These are phyloP conservation scores for Eupristina koningsbergeri DNA, from an alignment of 1,140 invertebrate species.

Conservation along the genomic window DNA sequence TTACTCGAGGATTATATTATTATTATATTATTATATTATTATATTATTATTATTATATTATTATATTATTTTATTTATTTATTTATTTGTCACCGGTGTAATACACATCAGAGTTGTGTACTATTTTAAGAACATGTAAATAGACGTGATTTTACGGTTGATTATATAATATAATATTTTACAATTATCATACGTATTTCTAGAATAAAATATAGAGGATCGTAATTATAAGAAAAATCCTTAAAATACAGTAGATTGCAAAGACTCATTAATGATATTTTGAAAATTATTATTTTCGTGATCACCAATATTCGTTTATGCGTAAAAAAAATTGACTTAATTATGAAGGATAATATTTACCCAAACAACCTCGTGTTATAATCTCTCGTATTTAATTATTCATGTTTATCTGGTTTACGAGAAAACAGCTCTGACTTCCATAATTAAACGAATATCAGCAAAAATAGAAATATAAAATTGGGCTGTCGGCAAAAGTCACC, in stretches of 20 bases:
- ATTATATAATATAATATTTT: too few relatives aligned
- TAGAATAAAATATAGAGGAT: background rate
- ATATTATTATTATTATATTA: too few relatives aligned
- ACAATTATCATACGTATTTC: background rate
- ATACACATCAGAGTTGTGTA: too few relatives aligned
- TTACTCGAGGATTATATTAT: too few relatives aligned
- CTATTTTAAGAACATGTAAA: too few relatives aligned
- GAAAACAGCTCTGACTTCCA: background rate
- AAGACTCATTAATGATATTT: background rate
- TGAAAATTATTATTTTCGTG: slow-evolving; percentile 1
- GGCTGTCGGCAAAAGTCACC: background rate
- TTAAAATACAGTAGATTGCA: background rate
- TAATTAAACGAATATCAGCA: background rate
- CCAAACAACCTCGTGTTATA: background rate
- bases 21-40: too few relatives aligned
- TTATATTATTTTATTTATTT: too few relatives aligned
- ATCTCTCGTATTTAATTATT: background rate
- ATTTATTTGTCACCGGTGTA: too few relatives aligned
- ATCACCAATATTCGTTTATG: background rate
- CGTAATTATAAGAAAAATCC: background rate
- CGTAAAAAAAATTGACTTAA: background rate
- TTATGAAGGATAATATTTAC: background rate
- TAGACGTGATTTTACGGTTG: background rate
- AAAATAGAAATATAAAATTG: background rate
- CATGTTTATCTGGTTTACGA: background rate